Evolutionary conservation across 1,140 invertebrate species (phyloP).

Genomic region (Melitaea cinxia): DNA sequence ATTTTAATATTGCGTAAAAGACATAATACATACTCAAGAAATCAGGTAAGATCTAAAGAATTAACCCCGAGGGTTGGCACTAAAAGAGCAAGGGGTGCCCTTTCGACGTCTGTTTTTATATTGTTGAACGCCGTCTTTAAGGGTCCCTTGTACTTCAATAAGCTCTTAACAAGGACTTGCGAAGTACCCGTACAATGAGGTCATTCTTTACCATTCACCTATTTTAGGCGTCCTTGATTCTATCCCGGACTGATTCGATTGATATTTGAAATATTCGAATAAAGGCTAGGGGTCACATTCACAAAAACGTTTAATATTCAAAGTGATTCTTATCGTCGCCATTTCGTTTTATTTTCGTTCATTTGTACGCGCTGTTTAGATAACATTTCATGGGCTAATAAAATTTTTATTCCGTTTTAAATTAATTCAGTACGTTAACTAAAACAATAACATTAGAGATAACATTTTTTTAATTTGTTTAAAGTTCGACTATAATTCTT

Average conservation of each 20-base stretch:
- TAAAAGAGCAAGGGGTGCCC: constrained; percentile 75
- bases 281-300: constrained; percentile 58
- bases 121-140: constrained; percentile 54
- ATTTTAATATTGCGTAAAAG: constrained; percentile 17
- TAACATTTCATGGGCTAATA: constrained; percentile 61
- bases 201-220: constrained; percentile 58
- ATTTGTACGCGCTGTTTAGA: constrained; percentile 53
- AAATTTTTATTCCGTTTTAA: constrained; percentile 53
- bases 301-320: constrained; percentile 65
- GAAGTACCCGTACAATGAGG: constrained; percentile 64
- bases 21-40: constrained; percentile 38
- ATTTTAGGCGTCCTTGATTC: constrained; percentile 75
- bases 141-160: constrained; percentile 71
- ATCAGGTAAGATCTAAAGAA: constrained; percentile 59
- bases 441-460: constrained; percentile 21
- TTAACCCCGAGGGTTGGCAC: constrained; percentile 53
- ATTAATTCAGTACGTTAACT: constrained; percentile 25
- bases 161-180: constrained; percentile 70
- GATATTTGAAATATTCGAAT: constrained; percentile 62
- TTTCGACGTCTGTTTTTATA: constrained; percentile 60
- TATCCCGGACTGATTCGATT: constrained; percentile 69
- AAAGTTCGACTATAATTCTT: neutral
- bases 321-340: constrained; percentile 61
- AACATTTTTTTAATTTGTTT: constrained; percentile 26
- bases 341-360: constrained; percentile 55